Base-by-base conservation (phyloP, 2,113 vertebrate genomes). In the Prinia subflava region DNA sequence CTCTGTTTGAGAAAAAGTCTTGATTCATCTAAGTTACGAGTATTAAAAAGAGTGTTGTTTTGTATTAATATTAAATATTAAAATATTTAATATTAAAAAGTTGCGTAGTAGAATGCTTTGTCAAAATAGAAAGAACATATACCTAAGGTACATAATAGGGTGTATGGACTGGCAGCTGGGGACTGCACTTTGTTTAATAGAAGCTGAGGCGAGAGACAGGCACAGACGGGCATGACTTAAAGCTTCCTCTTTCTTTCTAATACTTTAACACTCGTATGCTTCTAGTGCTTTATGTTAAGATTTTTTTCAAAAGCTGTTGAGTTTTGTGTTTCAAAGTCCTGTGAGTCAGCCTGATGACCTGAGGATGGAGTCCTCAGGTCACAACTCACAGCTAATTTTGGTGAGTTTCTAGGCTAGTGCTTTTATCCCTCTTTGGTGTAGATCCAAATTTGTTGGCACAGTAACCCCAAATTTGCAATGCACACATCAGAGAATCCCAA, bases 191-290 rank as follows among this genome's bases (percentile, higher is more conserved):
- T 64, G 18, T 60, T 89, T 82, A 31, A 22, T 56, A 44, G 62
- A 63, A 86, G n/a, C 76, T 88, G 60, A 70, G 64, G 44, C 3
- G 13, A 79, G 50, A 93, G 82, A 42, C 64, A 78, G 68, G 25
- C 42, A 2, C 83, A 93, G 82, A 42, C 64, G 75, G 68, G 25
- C 42, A 2, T 85, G 63, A 79, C 74, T 41, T 67, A 33, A 75
- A 76, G 57, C 44, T 94, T 95, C 75, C 75, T 96, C 39, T 76
- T 87, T 64, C 62, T 76, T 94, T 76, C 55, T 90, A 59, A 42
- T 33, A 15, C 30, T 68, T 25, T 11, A 67, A 55, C 30, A 30
- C 31, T 74, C 17, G 2, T 21, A 16, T 0, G 0, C 31, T 73
- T 74, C n/a, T 56, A 68, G 21, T 74, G 19, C 17, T 4, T 82